Percentiles rank a stretch among this genome's conserved stretches.
Conservation (phyloP, 2,888 invertebrate species). For the Automeris io region DNA sequence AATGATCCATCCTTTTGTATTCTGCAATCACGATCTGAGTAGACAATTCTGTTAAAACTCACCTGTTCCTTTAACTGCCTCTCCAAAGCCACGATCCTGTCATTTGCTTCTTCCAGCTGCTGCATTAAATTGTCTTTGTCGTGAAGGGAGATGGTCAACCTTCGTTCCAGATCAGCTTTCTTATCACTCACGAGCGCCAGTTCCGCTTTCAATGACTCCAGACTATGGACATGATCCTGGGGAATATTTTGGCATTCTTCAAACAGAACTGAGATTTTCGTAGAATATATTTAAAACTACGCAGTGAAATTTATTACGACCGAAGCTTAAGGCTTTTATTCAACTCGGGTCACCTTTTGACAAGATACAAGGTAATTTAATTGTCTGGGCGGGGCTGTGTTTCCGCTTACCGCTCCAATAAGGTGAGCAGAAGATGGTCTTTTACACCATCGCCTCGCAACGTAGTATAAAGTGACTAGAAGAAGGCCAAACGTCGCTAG, state of each 20-base stretch:
- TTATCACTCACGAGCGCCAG: conserved; percentile 89
- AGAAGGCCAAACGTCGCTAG: too few species aligned
- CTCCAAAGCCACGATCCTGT: conserved; percentile 91
- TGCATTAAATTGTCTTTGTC: conserved; percentile 88
- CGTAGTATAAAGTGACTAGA: too few species aligned
- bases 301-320: neutral
- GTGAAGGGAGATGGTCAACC: conserved; percentile 83
- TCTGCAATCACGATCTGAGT: neutral
- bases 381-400: too few species aligned
- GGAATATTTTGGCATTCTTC: too few species aligned
- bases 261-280: too few species aligned
- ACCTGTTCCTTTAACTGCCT: conserved; percentile 90
- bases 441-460: too few species aligned
- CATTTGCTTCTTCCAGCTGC: conserved; percentile 92
- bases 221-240: conserved; percentile 92
- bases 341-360: too few species aligned
- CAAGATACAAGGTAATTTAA: too few species aligned
- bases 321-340: too few species aligned
- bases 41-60: conserved; percentile 15
- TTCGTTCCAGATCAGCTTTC: conserved; percentile 89
- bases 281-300: too few species aligned
- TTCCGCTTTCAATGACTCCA: conserved; percentile 92
- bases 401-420: too few species aligned
- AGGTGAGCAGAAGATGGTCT: too few species aligned
- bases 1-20: neutral